Base-by-base conservation (phyloP, 2,113 vertebrate species). In the Muscicapa adusta region DNA sequence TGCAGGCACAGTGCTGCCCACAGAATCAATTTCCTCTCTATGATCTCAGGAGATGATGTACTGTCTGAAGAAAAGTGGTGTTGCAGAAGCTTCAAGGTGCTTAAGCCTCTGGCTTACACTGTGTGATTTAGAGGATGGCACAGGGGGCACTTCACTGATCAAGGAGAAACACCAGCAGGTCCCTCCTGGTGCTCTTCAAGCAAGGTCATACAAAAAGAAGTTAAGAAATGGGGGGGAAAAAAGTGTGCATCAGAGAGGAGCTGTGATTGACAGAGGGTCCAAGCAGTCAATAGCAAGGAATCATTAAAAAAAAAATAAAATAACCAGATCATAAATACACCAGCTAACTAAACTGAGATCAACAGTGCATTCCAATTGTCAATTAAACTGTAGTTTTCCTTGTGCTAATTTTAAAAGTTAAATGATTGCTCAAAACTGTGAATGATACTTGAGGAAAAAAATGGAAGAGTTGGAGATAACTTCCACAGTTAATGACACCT, bases 41-140 rank as follows among this genome's bases (percentile, higher is more conserved):
- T 51, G 26, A 45, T 94, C 76, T 94, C 83, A 80, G 29, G 76
- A 40, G 54, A 66, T 77, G 48, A 88, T 67, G 73, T 33, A 80
- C 28, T 91, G 93, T 95, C 93, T 79, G 80, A 96, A 95, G 89
- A 95, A 92, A 94, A 97, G 85, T 33, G 20, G 22, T 67, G 51
- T 26, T 94, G 73, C 67, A 87, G 77, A 91, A 91, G 33, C 33
- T 91, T 95, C 86, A 71, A 20, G 53, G 28, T 85, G n/a, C 91
- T 94, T 84, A 83, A 93, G 50, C 56, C 73, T 92, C 56, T 74
- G 66, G 38, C 33, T 93, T 71, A 87, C 38, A 65, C 6, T 67
- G 34, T 75, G 25, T 94, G 82, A 85, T 80, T 82, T 42, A 86
- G 74, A 95, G 63, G 48, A 23, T 62, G 57, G 42, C 66, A 78